These are phyloP conservation scores for Piaya cayana DNA, from an alignment of 2,113 vertebrate species.

Conservation along the genomic window DNA sequence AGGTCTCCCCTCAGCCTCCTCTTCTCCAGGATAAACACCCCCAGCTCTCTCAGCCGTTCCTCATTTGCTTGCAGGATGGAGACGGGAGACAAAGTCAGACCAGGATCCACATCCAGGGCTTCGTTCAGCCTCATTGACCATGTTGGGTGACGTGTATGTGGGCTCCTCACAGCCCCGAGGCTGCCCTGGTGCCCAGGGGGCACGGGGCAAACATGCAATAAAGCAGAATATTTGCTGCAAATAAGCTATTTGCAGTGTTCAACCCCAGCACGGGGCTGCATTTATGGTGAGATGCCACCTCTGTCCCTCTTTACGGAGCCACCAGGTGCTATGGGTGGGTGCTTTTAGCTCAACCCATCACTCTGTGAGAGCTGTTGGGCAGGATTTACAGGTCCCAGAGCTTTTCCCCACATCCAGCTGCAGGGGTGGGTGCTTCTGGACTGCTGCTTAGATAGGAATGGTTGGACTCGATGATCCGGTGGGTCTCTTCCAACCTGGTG, in stretches of 20 bases:
- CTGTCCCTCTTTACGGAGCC: neutral
- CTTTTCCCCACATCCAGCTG: neutral
- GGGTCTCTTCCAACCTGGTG: too few relatives aligned
- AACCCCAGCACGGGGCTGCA: rapidly evolving
- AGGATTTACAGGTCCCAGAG: neutral
- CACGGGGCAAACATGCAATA: too few relatives aligned
- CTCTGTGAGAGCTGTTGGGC: neutral
- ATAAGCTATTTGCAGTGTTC: neutral
- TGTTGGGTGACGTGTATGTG: too few relatives aligned
- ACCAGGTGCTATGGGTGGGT: rapidly evolving
- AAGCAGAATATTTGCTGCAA: neutral
- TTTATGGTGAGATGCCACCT: neutral
- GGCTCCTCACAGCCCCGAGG: too few relatives aligned
- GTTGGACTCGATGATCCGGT: too few relatives aligned
- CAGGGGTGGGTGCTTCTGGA: too few relatives aligned
- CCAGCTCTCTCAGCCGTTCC: too few relatives aligned
- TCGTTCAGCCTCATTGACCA: neutral
- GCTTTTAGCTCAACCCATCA: too few relatives aligned
- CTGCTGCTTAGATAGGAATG: too few relatives aligned
- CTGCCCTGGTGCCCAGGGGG: too few relatives aligned
- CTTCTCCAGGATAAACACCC: too few relatives aligned
- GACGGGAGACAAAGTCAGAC: rapidly evolving
- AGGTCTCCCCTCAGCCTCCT: too few relatives aligned
- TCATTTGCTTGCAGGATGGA: rapidly evolving
- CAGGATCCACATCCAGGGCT: rapidly evolving